Base-by-base conservation (phyloP, 2,797 vertebrate species). In the Acridotheres tristis region DNA sequence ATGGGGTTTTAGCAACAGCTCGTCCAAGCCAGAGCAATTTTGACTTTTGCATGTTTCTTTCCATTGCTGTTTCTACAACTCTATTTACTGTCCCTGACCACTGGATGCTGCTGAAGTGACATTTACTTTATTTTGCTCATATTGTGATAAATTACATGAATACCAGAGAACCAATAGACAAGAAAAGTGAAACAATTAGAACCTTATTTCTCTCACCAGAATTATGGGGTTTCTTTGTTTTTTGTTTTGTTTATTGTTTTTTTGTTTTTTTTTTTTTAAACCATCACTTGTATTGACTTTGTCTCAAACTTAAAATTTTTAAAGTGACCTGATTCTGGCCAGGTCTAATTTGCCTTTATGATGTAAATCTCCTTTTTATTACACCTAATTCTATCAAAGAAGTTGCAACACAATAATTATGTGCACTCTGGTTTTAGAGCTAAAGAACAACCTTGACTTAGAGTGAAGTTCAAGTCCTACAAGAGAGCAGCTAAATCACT, bases 381-480 rank as follows among this genome's bases (percentile, higher is more conserved):
- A 74, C 47, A 51, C 38, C 79, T 88, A 85, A 94, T 91, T 77
- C 45, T 91, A 86, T 34, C 55, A 48, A 54, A 69, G 71, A 85
- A 85, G 11, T 51, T 85, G 61, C 58, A 94, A 77, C 73, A 84
- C 21, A 78, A 82, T 47, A 96, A 94, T 83, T 93, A 95, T 86
- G 57, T 77, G 21, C 53, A 76, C 32, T 77, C 30, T 79, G 54
- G 11, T 89, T 96, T 96, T 93, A 96, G 76, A 96, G 92, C 47
- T 93, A 76, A 38, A 63, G 68, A 61, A 81, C 80, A 92, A 96
- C 66, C 73, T 94, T 95, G 96, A 93, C 20, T 61, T 94, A 92
- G 43, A 95, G 78, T 90, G 91, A 81, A 95, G 73, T 94, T 97
- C 89, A 81, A 27, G 32, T 54, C 42, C 54, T 51, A 90, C 67